Percentiles rank a stretch among this genome's conserved stretches.
Evolutionary conservation across 2,113 vertebrate genomes (phyloP).

Genomic region (Sebastes fasciatus): DNA sequence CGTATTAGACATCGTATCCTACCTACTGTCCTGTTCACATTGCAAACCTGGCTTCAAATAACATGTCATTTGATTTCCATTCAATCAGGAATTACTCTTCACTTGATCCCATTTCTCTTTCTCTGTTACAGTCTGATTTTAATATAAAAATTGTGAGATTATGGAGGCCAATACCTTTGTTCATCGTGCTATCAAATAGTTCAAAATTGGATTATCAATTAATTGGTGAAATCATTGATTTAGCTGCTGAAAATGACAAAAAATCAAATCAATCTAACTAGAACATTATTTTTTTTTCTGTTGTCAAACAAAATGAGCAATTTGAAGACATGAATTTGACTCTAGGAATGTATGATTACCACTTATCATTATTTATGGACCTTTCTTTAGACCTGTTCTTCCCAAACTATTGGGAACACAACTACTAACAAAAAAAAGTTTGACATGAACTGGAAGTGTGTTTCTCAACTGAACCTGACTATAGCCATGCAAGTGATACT

Average conservation of each 20-base stretch:
- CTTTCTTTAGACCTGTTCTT: not conserved
- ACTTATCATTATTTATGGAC: not conserved
- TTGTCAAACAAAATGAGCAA: not conserved
- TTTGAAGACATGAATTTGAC: not conserved
- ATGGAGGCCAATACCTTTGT: not conserved
- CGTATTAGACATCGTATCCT: constrained; percentile 34
- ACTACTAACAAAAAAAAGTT: no score
- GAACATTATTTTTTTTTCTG: not conserved
- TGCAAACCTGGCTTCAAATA: not conserved
- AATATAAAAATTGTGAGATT: not conserved
- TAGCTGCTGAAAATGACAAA: no score
- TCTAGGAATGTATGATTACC: not conserved
- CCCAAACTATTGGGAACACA: not conserved
- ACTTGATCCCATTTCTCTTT: not conserved
- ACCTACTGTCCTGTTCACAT: constrained; percentile 35
- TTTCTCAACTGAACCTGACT: not conserved
- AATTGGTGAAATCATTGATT: no score
- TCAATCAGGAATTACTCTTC: constrained; percentile 5
- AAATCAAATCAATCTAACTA: no score
- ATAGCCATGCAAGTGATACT: not conserved
- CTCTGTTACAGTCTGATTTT: constrained; percentile 2
- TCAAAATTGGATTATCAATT: not conserved
- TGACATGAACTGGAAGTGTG: no score
- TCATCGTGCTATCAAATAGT: not conserved
- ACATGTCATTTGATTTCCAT: not conserved